Conservation (phyloP, 2,113 vertebrate genomes). For the Zosterops lateralis region DNA sequence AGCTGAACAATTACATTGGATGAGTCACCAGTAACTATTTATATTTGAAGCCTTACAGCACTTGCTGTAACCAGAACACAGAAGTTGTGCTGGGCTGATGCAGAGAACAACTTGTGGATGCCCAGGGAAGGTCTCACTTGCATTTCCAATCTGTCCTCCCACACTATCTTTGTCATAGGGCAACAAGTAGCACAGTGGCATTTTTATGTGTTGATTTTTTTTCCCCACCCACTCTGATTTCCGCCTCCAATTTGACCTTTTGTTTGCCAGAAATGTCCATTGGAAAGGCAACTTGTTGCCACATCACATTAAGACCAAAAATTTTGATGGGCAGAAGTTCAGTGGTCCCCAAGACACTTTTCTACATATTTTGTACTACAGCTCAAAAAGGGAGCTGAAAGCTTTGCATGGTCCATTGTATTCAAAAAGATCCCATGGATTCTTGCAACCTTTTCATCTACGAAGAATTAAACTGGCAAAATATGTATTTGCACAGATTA, state of each 20-base stretch:
- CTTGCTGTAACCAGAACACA: constrained; percentile 34
- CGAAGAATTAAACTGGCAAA: background rate
- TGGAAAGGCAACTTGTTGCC: background rate
- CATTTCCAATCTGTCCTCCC: constrained; percentile 48
- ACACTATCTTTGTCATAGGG: constrained; percentile 65
- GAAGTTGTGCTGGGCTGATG: background rate
- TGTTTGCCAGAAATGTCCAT: background rate
- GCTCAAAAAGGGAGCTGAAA: background rate
- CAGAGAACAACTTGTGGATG: constrained; percentile 2
- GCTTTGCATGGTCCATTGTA: background rate
- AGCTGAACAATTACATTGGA: constrained; percentile 54
- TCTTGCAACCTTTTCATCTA: background rate
- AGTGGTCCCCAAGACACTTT: background rate
- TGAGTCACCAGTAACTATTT: constrained; percentile 54
- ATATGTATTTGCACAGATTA: background rate
- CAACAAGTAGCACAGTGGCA: constrained; percentile 46
- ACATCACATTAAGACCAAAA: background rate
- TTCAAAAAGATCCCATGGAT: background rate
- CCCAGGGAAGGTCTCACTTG: constrained; percentile 46
- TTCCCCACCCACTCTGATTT: constrained; percentile 40
- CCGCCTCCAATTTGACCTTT: constrained; percentile 52
- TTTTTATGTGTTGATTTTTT: constrained; percentile 41
- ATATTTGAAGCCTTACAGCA: constrained; percentile 13
- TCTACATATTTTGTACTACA: background rate
- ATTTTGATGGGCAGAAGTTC: background rate